Conservation (phyloP, 2,113 vertebrate species). For the Carettochelys insculpta region DNA sequence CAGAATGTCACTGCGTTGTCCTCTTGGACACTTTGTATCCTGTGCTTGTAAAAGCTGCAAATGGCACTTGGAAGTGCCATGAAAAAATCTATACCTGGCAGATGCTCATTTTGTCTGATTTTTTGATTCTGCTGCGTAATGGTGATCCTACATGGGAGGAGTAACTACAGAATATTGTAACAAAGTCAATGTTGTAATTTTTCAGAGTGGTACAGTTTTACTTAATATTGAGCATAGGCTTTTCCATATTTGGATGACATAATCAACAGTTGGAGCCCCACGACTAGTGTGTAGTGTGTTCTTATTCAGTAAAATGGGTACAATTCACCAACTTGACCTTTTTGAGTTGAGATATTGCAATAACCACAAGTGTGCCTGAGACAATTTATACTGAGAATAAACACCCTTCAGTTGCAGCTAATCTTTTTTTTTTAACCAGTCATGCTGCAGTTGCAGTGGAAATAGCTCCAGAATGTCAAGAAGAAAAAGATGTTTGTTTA, state of each 20-base stretch:
- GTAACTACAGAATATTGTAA: neutral
- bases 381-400: neutral
- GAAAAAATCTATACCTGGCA: neutral
- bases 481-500: neutral
- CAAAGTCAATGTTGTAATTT: neutral
- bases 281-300: neutral
- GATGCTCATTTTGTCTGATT: neutral
- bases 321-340: neutral
- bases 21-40: neutral
- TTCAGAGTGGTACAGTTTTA: neutral
- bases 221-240: neutral
- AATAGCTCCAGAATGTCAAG: neutral
- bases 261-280: neutral
- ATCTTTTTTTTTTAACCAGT: rapidly evolving
- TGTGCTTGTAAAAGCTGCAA: neutral
- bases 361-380: neutral
- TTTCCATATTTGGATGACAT: neutral
- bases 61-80: neutral
- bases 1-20: neutral
- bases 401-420: neutral
- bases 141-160: neutral
- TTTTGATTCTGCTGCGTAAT: neutral
- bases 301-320: neutral
- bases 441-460: neutral
- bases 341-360: neutral